Evolutionary conservation across 64 coral and sea anemone genomes (phyloP).

Genomic region (Montipora foliosa): DNA sequence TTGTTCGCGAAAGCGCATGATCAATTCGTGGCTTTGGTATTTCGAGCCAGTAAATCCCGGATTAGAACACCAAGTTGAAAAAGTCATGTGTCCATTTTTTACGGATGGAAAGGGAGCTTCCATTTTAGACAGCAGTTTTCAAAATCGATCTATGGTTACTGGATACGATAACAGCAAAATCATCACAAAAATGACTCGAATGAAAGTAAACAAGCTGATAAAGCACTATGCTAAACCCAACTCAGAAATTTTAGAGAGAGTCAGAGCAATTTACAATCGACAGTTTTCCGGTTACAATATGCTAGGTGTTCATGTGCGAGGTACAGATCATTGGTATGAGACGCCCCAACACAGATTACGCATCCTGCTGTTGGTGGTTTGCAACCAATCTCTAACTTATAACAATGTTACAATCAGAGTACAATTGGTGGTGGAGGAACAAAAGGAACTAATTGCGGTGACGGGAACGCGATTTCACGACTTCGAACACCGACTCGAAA

Average conservation of each 20-base stretch:
- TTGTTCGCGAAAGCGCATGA: slow-evolving; percentile 50
- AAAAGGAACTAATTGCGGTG: too few species aligned
- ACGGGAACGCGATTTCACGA: too few species aligned
- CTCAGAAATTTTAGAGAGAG: slow-evolving; percentile 17
- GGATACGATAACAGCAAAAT: slow-evolving; percentile 13
- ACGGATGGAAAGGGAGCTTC: background rate
- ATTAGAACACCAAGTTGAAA: slow-evolving; percentile 62
- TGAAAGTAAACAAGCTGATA: slow-evolving; percentile 54
- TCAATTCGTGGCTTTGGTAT: slow-evolving; percentile 89
- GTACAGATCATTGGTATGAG: slow-evolving; percentile 80
- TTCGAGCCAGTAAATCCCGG: slow-evolving; percentile 79
- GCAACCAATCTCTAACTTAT: too few species aligned
- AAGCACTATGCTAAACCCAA: slow-evolving; percentile 52
- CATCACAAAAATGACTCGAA: slow-evolving; percentile 51
- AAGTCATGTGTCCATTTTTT: slow-evolving; percentile 37
- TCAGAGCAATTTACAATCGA: slow-evolving; percentile 49
- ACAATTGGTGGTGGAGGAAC: too few species aligned
- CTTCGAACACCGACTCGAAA: too few species aligned
- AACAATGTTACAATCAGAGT: too few species aligned
- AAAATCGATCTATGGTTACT: background rate
- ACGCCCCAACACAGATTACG: slow-evolving; percentile 39
- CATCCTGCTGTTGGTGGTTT: too few species aligned
- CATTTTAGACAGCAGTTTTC: slow-evolving; percentile 37
- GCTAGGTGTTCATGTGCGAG: slow-evolving; percentile 85
- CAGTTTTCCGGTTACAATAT: slow-evolving; percentile 50